These are phyloP conservation scores for Melanocharis versteri DNA, from an alignment of 2,113 vertebrate genomes.

Conservation along the genomic window DNA sequence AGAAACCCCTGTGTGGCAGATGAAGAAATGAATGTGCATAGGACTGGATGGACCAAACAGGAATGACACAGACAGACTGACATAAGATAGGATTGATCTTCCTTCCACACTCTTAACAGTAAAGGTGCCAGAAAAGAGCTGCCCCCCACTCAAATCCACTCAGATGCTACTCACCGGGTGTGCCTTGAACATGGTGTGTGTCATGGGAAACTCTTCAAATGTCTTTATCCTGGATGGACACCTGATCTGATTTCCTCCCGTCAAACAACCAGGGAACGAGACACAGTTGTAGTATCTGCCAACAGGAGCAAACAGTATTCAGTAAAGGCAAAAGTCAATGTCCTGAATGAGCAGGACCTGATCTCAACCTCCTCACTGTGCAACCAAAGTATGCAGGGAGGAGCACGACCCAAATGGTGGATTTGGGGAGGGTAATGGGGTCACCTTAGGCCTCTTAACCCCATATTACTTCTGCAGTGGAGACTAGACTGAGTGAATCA, in stretches of 20 bases:
- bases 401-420: background rate
- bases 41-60: constrained; percentile 13
- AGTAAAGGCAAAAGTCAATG: background rate
- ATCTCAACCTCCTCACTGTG: background rate
- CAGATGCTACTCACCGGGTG: constrained; percentile 78
- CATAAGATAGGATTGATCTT: background rate
- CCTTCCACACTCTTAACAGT: background rate
- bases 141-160: background rate
- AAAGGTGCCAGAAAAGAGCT: background rate
- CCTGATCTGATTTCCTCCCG: constrained; percentile 78
- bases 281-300: constrained; percentile 95
- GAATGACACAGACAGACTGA: constrained; percentile 28
- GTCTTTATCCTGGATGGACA: constrained; percentile 88
- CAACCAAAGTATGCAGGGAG: background rate
- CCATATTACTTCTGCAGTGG: background rate
- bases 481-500: background rate
- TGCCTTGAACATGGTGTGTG: constrained; percentile 81
- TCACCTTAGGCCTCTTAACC: background rate
- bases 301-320: background rate
- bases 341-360: background rate
- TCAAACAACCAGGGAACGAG: constrained; percentile 86
- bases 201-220: constrained; percentile 91
- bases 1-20: background rate
- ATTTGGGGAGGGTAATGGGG: background rate
- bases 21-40: background rate